Percentiles rank a stretch among this genome's conserved stretches.
Evolutionary conservation across 2,888 invertebrate species (phyloP).

Genomic region (Cheilosia variabilis): DNA sequence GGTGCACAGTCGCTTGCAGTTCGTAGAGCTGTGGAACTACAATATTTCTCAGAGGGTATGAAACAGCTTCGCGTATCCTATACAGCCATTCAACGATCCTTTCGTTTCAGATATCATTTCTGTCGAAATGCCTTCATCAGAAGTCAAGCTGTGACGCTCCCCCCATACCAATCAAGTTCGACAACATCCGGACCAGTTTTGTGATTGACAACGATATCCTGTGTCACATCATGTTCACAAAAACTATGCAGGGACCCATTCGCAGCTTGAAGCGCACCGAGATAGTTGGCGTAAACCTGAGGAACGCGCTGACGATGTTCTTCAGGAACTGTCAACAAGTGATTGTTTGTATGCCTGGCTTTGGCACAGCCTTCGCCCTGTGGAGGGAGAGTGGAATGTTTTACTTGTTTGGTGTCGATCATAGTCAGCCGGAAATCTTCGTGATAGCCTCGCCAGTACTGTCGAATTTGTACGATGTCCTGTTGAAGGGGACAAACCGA

Average conservation of each 20-base stretch:
- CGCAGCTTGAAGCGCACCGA: slow-evolving; percentile 42
- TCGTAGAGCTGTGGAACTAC: slow-evolving; percentile 71
- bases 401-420: slow-evolving; percentile 66
- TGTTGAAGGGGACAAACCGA: slow-evolving; percentile 25
- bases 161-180: slow-evolving; percentile 5
- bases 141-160: slow-evolving; percentile 32
- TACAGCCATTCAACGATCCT: background rate
- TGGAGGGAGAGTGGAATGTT: slow-evolving; percentile 72
- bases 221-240: slow-evolving; percentile 60
- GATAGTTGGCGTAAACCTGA: slow-evolving; percentile 52
- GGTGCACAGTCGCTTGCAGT: slow-evolving; percentile 68
- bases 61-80: background rate
- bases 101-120: slow-evolving; percentile 47
- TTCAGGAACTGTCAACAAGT: slow-evolving; percentile 54
- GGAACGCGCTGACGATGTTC: slow-evolving; percentile 50
- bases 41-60: slow-evolving; percentile 66
- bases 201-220: slow-evolving; percentile 71
- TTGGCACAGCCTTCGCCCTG: slow-evolving; percentile 52
- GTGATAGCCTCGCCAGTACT: slow-evolving; percentile 26
- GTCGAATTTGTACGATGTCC: background rate
- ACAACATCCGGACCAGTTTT: slow-evolving; percentile 63
- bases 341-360: slow-evolving; percentile 49
- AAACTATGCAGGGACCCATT: slow-evolving; percentile 70
- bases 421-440: slow-evolving; percentile 13
- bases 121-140: slow-evolving; percentile 59